Base-by-base conservation (phyloP, 23 tunicate genomes). In the Oikopleura vanhoeffeni region DNA sequence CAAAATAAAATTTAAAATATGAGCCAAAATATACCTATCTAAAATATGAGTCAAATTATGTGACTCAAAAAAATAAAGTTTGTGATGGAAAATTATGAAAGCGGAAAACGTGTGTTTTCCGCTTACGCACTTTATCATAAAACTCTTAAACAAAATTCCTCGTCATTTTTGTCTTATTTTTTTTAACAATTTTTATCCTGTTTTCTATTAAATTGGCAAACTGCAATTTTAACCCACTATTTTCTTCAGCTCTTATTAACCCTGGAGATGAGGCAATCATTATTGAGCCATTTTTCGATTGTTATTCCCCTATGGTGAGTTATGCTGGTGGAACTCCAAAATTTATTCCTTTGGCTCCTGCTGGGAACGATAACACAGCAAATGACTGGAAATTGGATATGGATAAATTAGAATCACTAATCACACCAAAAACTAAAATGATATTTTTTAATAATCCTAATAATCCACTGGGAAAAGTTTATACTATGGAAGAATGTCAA, bases 251-350 rank as follows among this genome's bases (percentile, higher is more conserved):
- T 30, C 89, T 95, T 41, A 85, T 95, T 0, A 89, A 95, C 41
- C 64, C 60, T 4, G 99, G 97, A 34, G 99, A 95, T 88, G 99
- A 95, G 83, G 92, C 86, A 35, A 95, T 95, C 32, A 95, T 95
- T 75, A 86, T 95, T 1, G 99, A 95, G 76, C 99, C 99, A 3
- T 95, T 88, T 76, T 95, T 89, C 76, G 99, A 95, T 84, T 95
- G 99, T 84, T 95, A 95, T 83, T 64, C 89, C 41, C 99, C 99
- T 67, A 95, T 95, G 99, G 91, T 90, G 39, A 84, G 76, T 40
- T 83, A 85, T 32, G 91, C 97, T 38, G 99, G 99, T 39, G 99
- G 99, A 41, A 76, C 40, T 24, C 87, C 91, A 1, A 88, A 83
- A 71, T 95, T 87, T 83, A 88, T 91, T 67, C 88, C 96, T 18